A percentile compares a stretch with the other conserved stretches of the same genome.
Evolutionary conservation across 2,797 vertebrate species (phyloP).

Genomic region (Leptodactylus fallax): DNA sequence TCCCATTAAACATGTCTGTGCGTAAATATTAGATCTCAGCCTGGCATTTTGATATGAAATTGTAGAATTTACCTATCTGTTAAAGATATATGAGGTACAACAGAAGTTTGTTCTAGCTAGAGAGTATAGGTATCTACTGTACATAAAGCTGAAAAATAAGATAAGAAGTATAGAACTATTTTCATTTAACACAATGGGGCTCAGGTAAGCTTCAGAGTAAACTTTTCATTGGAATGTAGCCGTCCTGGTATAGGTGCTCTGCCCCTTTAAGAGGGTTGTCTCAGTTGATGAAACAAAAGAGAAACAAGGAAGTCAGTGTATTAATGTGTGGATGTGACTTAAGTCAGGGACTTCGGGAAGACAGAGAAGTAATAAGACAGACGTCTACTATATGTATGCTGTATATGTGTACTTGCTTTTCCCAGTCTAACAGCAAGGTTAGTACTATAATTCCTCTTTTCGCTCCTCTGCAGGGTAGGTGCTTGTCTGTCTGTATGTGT

Average conservation of each 20-base stretch:
- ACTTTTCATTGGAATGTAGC: neutral
- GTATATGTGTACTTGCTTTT: too few relatives aligned
- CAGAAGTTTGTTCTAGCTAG: too few relatives aligned
- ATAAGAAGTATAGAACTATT: too few relatives aligned
- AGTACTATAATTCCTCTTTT: neutral
- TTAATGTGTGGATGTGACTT: slow-evolving; percentile 13
- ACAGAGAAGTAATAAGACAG: neutral
- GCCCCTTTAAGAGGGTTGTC: slow-evolving; percentile 52
- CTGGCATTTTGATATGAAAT: too few relatives aligned
- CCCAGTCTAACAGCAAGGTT: neutral
- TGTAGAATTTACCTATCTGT: too few relatives aligned
- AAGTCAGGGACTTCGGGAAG: neutral
- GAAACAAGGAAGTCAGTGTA: slow-evolving; percentile 51
- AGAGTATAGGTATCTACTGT: too few relatives aligned
- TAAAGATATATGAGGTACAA: too few relatives aligned
- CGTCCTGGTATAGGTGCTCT: neutral
- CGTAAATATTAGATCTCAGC: too few relatives aligned
- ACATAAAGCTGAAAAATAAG: too few relatives aligned
- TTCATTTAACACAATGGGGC: too few relatives aligned
- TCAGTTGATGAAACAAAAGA: slow-evolving; percentile 17
- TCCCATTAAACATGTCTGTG: too few relatives aligned
- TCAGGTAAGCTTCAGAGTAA: too few relatives aligned
- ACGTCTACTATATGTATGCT: neutral
- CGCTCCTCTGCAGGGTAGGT: neutral
- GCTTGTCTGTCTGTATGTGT: neutral